These are phyloP conservation scores for Petrocephalus schoutedeni DNA, from an alignment of 2,797 vertebrate genomes.

Conservation along the genomic window DNA sequence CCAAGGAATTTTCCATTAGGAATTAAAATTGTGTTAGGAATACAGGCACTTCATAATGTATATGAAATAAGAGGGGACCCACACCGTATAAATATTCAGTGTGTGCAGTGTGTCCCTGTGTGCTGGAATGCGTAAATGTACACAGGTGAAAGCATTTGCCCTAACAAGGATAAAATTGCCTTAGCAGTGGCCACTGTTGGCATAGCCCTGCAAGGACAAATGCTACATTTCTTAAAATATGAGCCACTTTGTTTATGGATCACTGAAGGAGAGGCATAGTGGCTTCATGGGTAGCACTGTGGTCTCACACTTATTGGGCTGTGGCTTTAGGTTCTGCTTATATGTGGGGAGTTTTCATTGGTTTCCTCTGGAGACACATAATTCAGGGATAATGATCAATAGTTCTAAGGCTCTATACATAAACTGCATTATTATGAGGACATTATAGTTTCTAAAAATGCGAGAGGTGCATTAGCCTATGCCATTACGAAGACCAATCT, in stretches of 20 bases:
- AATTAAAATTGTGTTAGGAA: background rate
- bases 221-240: background rate
- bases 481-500: background rate
- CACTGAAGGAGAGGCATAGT: background rate
- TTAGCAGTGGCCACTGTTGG: background rate
- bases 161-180: background rate
- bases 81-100: background rate
- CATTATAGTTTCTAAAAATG: background rate
- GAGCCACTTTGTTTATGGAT: background rate
- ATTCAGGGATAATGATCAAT: background rate
- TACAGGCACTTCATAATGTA: background rate
- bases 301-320: background rate
- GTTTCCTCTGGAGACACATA: background rate
- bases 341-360: background rate
- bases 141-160: background rate
- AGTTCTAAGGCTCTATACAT: background rate
- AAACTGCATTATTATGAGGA: slow-evolving; percentile 5
- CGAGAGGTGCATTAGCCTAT: background rate
- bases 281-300: background rate
- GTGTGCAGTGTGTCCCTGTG: background rate
- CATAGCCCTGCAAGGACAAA: background rate
- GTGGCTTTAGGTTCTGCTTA: background rate
- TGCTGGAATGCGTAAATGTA: background rate
- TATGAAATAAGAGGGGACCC: background rate
- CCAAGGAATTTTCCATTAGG: background rate